phyloP scores from a whole-genome alignment of 2,797 vertebrate species.

The Pangasius krempfi region DNA sequence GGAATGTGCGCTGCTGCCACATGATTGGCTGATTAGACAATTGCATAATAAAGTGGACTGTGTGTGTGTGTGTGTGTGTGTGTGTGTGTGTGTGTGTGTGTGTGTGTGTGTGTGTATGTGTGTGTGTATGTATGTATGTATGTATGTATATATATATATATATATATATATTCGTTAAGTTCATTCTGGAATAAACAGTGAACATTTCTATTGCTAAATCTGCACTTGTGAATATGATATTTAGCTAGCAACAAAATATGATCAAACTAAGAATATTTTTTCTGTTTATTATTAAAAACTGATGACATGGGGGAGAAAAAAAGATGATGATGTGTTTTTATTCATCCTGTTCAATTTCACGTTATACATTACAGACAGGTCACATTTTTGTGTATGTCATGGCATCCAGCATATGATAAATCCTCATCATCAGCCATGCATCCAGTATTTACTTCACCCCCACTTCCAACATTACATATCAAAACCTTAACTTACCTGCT shows the following conservation, averaged over 20 bases:
- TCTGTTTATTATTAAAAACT: neutral
- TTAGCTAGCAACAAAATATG: neutral
- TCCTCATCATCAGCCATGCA: no score
- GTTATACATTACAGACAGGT: neutral
- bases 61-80: no score
- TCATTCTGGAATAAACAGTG: neutral
- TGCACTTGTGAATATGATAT: neutral
- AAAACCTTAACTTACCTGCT: constrained; percentile 80
- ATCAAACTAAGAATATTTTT: neutral
- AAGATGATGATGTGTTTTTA: neutral
- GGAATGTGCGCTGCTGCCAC: no score
- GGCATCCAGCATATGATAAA: neutral
- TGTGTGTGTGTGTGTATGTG: no score
- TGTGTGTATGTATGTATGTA: neutral
- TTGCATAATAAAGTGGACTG: no score
- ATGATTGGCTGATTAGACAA: no score
- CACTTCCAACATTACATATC: neutral
- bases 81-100: no score
- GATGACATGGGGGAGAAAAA: no score
- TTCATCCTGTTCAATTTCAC: neutral
- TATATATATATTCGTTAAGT: neutral
- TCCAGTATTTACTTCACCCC: no score
- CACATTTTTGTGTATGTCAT: neutral
- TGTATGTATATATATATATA: no score
- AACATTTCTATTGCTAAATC: neutral